Evolutionary conservation across 2,113 vertebrate species (phyloP).

Genomic region (Nibea albiflora): DNA sequence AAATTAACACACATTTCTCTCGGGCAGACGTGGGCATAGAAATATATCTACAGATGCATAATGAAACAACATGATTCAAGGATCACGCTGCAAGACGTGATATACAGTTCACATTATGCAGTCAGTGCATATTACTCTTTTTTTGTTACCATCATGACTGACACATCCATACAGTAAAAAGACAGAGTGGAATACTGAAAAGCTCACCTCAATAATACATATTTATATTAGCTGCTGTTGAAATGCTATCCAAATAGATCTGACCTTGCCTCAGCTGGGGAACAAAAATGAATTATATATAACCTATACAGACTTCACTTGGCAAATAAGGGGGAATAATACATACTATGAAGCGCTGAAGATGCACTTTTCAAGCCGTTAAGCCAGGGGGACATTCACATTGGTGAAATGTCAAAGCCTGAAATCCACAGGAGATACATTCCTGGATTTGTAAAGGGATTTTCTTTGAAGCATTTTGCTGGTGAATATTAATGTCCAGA

Average conservation of each 20-base stretch:
- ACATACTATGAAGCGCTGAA: conserved; percentile 73
- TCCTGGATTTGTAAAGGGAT: conserved; percentile 81
- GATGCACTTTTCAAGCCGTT: conserved; percentile 76
- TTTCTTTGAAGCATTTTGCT: conserved; percentile 74
- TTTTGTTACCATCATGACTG: conserved; percentile 51
- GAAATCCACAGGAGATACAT: conserved; percentile 73
- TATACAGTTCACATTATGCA: conserved; percentile 11
- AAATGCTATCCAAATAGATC: conserved; percentile 71
- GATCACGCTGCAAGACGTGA: conserved; percentile 1
- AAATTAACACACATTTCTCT: conserved; percentile 14
- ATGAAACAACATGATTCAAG: conserved; percentile 33
- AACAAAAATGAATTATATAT: conserved; percentile 81
- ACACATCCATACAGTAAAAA: conserved; percentile 51
- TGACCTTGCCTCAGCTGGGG: conserved; percentile 72
- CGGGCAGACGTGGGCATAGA: not conserved
- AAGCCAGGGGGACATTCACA: conserved; percentile 73
- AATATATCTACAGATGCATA: not conserved
- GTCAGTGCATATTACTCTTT: conserved; percentile 9
- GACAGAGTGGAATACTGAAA: conserved; percentile 28
- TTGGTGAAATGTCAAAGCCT: conserved; percentile 81
- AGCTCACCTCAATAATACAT: conserved; percentile 64
- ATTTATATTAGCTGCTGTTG: conserved; percentile 69
- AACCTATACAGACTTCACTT: conserved; percentile 72
- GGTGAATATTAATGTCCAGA: conserved; percentile 80
- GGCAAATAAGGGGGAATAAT: conserved; percentile 80